phyloP scores from a whole-genome alignment of 92 coral and sea anemone species.

The Zoanthus solanderi region DNA sequence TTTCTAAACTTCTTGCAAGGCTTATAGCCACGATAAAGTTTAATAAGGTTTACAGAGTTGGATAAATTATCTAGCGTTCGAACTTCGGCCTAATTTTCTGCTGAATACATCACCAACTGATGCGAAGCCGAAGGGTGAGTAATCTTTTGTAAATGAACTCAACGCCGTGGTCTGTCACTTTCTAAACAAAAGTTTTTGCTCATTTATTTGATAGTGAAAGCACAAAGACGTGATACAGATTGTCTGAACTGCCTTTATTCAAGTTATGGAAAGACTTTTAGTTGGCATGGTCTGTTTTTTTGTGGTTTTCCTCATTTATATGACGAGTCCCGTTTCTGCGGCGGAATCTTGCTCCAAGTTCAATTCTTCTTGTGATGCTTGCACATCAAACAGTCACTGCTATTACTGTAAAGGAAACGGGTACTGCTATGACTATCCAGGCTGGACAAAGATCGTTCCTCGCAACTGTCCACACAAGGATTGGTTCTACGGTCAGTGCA shows the following conservation, averaged over 20 bases:
- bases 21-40: not conserved
- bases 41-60: not conserved
- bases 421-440: slow-evolving; percentile 70
- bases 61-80: not conserved
- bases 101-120: not conserved
- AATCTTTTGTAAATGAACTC: not conserved
- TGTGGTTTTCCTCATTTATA: slow-evolving; percentile 48
- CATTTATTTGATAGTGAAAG: not conserved
- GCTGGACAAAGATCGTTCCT: slow-evolving; percentile 81
- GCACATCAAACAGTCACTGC: slow-evolving; percentile 76
- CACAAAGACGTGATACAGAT: not conserved
- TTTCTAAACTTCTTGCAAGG: not conserved
- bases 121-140: slow-evolving; percentile 9
- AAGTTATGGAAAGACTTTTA: slow-evolving; percentile 22
- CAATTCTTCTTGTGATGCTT: slow-evolving; percentile 79
- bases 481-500: slow-evolving; percentile 90
- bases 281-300: slow-evolving; percentile 54
- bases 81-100: slow-evolving; percentile 4
- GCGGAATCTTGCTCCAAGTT: slow-evolving; percentile 56
- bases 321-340: slow-evolving; percentile 78
- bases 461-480: slow-evolving; percentile 81
- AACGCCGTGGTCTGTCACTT: not conserved
- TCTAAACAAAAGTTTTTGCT: not conserved
- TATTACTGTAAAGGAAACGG: slow-evolving; percentile 79
- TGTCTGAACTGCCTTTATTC: not conserved